A percentile compares a stretch with the other conserved stretches of the same genome.
These are phyloP conservation scores for Hepsetus odoe DNA, from an alignment of 2,113 vertebrate genomes.

Conservation along the genomic window DNA sequence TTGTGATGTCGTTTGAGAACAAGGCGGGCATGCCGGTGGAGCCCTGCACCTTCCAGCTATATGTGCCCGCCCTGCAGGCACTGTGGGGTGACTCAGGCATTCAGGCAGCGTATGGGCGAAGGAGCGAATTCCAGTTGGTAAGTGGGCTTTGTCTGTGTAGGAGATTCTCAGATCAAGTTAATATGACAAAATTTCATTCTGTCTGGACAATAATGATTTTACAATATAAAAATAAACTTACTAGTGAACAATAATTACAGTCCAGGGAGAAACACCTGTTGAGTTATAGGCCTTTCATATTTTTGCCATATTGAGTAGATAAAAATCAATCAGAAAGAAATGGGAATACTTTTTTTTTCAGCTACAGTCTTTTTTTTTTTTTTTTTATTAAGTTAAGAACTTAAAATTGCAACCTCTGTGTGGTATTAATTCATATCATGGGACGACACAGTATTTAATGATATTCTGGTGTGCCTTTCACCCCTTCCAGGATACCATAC, in stretches of 20 bases:
- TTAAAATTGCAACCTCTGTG: no score
- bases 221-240: background rate
- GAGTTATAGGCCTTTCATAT: no score
- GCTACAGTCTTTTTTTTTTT: no score
- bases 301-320: no score
- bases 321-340: no score
- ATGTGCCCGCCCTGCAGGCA: slow-evolving; percentile 83
- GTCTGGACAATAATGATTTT: background rate
- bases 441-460: background rate
- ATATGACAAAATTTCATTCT: background rate
- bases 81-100: slow-evolving; percentile 91
- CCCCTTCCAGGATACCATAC: background rate
- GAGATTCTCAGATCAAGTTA: background rate
- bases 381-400: no score
- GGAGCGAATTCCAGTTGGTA: slow-evolving; percentile 96
- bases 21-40: slow-evolving; percentile 86
- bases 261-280: no score
- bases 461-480: background rate
- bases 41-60: slow-evolving; percentile 92
- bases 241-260: no score
- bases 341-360: no score
- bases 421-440: background rate
- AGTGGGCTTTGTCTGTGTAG: slow-evolving; percentile 65
- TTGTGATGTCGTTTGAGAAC: slow-evolving; percentile 95
- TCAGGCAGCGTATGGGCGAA: slow-evolving; percentile 86